Evolutionary conservation across 2,888 invertebrate genomes (phyloP).

Genomic region (Baccha elongata): DNA sequence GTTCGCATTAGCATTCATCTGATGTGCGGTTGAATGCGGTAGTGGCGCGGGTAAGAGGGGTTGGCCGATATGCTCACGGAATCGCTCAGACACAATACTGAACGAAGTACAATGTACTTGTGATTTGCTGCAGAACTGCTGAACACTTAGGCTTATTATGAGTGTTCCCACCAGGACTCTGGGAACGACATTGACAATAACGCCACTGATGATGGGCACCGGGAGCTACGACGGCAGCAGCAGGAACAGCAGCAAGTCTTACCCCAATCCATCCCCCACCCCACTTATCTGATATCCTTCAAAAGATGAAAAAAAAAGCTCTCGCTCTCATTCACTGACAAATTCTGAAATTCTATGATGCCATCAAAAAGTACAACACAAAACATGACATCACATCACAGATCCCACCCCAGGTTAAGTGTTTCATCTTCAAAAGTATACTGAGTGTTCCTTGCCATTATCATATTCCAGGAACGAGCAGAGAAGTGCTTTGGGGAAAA

Average conservation of each 20-base stretch:
- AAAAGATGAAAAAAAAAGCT: background rate
- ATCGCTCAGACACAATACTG: conserved; percentile 51
- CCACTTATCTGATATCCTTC: conserved; percentile 8
- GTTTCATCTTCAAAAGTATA: conserved; percentile 72
- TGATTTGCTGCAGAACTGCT: conserved; percentile 67
- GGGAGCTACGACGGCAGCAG: conserved; percentile 24
- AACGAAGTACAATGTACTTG: conserved; percentile 55
- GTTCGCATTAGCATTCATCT: conserved; percentile 72
- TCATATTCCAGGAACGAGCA: conserved; percentile 63
- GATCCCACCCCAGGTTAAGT: conserved; percentile 64
- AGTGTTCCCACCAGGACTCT: conserved; percentile 24
- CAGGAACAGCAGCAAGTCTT: conserved; percentile 22
- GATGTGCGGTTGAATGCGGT: conserved; percentile 68
- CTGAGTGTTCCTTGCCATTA: conserved; percentile 70
- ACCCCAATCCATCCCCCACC: conserved; percentile 21
- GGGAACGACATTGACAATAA: conserved; percentile 67
- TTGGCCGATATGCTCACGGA: conserved; percentile 21
- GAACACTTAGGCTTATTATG: conserved; percentile 74
- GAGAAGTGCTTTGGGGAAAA: conserved; percentile 50
- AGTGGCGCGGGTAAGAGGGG: background rate
- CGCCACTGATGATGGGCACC: conserved; percentile 66
- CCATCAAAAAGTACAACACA: conserved; percentile 73
- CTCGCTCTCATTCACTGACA: conserved; percentile 43
- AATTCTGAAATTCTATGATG: conserved; percentile 72
- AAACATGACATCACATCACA: conserved; percentile 71